A percentile compares a stretch with the other conserved stretches of the same genome.
These are phyloP conservation scores for Pitangus sulphuratus DNA, from an alignment of 2,797 vertebrate species.

Conservation along the genomic window DNA sequence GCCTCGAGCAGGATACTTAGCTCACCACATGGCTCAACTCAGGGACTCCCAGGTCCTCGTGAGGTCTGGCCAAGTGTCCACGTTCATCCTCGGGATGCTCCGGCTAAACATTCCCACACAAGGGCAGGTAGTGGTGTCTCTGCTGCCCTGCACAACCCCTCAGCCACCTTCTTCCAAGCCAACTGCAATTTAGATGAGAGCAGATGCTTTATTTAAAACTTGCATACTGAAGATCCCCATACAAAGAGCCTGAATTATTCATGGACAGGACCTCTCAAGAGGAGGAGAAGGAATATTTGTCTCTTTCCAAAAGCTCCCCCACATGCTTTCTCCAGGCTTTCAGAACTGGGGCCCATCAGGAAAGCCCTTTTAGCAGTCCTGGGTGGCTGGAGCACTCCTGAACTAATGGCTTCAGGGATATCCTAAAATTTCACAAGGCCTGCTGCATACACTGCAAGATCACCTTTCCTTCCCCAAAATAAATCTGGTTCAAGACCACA, in stretches of 20 bases:
- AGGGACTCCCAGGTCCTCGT: not conserved
- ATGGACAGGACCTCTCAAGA: not conserved
- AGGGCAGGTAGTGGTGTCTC: not conserved
- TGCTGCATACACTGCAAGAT: not conserved
- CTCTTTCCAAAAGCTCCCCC: not conserved
- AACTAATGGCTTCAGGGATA: not conserved
- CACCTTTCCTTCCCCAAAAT: not conserved
- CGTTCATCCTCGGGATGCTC: rapidly evolving
- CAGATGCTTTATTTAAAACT: not conserved
- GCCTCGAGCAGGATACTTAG: not conserved
- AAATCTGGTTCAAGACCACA: not conserved
- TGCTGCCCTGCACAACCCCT: not conserved
- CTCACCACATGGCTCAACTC: not conserved
- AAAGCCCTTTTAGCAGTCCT: not conserved
- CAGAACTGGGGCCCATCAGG: not conserved
- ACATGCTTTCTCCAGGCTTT: not conserved
- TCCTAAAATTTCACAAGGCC: not conserved
- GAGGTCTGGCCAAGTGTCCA: not conserved
- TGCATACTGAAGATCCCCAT: not conserved
- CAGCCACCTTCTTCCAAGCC: not conserved
- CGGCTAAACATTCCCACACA: rapidly evolving
- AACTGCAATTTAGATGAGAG: not conserved
- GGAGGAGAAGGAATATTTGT: not conserved
- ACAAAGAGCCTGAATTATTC: not conserved
- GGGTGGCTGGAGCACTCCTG: not conserved